Percentiles rank a stretch among this genome's conserved stretches.
These are phyloP conservation scores for Physocephala rufipes DNA, from an alignment of 2,888 invertebrate species.

Conservation along the genomic window DNA sequence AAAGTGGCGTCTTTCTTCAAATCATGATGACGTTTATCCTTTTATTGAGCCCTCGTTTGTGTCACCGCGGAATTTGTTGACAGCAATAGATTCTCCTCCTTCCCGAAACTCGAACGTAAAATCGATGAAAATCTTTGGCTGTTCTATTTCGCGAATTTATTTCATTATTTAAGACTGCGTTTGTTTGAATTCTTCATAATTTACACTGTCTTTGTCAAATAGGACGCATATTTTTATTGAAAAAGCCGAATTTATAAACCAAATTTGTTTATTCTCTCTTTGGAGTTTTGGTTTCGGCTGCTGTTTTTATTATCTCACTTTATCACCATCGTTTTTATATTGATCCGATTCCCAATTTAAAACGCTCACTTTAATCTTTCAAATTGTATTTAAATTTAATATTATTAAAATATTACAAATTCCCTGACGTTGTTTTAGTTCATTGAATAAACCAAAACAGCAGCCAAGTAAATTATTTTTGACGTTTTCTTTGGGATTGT, in stretches of 20 bases:
- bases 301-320: constrained; percentile 21
- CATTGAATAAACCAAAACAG: constrained; percentile 41
- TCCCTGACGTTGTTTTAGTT: constrained; percentile 11
- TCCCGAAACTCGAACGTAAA: constrained; percentile 17
- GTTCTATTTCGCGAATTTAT: background rate
- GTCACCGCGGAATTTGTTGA: background rate
- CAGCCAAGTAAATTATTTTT: constrained; percentile 49
- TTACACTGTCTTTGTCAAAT: background rate
- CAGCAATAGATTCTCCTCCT: background rate
- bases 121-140: constrained; percentile 19
- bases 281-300: background rate
- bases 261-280: background rate
- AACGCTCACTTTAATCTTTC: background rate
- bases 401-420: constrained; percentile 23
- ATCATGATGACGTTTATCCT: background rate
- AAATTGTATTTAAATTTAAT: constrained; percentile 4
- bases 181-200: background rate
- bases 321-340: constrained; percentile 17
- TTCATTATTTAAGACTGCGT: background rate
- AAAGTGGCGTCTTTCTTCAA: background rate
- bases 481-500: constrained; percentile 49
- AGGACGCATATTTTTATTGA: background rate
- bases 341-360: background rate
- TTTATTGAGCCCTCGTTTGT: background rate
- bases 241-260: constrained; percentile 7